Percentiles rank a stretch among this genome's conserved stretches.
Conservation (phyloP, 2,888 invertebrate genomes). For the Thelaira solivaga region DNA sequence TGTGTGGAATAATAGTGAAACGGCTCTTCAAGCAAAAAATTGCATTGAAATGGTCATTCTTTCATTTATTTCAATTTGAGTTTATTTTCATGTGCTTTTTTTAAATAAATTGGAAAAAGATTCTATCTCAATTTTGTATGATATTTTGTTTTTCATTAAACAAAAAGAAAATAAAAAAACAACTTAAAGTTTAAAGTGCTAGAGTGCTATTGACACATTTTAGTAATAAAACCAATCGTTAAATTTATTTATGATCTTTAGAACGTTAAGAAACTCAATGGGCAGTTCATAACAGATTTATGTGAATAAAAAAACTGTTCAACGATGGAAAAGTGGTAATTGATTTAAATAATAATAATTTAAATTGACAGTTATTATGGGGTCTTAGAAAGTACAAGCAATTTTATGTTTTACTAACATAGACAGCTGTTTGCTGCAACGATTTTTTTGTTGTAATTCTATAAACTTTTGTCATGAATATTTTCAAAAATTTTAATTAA, state of each 20-base stretch:
- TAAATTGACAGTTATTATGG: conserved; percentile 8
- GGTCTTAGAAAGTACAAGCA: neutral
- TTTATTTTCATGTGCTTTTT: neutral
- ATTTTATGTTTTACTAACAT: too few species aligned
- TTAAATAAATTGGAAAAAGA: neutral
- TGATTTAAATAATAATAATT: conserved; percentile 39
- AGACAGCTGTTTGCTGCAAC: too few species aligned
- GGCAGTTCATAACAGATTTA: conserved; percentile 28
- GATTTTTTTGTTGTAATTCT: too few species aligned
- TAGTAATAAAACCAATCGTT: conserved; percentile 32
- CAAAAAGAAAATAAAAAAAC: neutral
- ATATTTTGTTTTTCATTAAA: too few species aligned
- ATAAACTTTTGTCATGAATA: too few species aligned
- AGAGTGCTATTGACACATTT: conserved; percentile 53
- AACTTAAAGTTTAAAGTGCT: conserved; percentile 19
- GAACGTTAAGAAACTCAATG: conserved; percentile 29
- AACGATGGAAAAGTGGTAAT: conserved; percentile 18
- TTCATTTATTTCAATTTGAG: conserved; percentile 1
- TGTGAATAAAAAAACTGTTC: conserved; percentile 21
- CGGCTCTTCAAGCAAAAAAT: conserved; percentile 39
- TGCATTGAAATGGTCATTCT: conserved; percentile 52
- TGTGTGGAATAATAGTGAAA: neutral
- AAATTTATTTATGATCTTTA: conserved; percentile 45
- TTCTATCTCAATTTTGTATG: conserved; percentile 18
- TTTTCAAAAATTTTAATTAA: too few species aligned